Evolutionary conservation across 2,113 vertebrate species (phyloP).

Genomic region (Tautogolabrus adspersus): DNA sequence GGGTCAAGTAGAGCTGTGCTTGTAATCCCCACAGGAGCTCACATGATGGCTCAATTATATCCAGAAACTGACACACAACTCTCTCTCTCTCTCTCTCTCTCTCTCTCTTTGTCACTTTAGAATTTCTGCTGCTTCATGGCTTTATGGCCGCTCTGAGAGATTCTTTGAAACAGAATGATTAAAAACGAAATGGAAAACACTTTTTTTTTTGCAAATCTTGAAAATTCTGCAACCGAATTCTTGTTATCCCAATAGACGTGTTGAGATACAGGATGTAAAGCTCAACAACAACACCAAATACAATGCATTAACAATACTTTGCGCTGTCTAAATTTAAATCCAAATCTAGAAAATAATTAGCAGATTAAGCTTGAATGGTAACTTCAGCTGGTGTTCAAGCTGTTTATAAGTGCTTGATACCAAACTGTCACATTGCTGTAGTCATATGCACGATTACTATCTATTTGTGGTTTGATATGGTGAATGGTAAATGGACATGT

Average conservation of each 20-base stretch:
- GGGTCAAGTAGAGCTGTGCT: constrained; percentile 51
- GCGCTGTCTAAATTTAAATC: too few species aligned
- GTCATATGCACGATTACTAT: too few species aligned
- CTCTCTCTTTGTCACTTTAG: constrained; percentile 8
- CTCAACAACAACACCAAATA: too few species aligned
- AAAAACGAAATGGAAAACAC: background rate
- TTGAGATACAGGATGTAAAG: background rate
- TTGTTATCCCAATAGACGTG: background rate
- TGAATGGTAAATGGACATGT: too few species aligned
- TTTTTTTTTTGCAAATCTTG: background rate
- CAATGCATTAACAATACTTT: too few species aligned
- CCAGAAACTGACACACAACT: constrained; percentile 33
- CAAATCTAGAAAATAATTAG: too few species aligned
- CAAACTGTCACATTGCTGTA: too few species aligned
- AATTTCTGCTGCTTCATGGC: constrained; percentile 40
- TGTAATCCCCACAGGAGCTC: constrained; percentile 54
- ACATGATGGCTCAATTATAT: constrained; percentile 52
- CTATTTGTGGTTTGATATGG: too few species aligned
- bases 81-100: background rate
- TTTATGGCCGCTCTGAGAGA: constrained; percentile 21
- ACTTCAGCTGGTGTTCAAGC: too few species aligned
- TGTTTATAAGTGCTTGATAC: too few species aligned
- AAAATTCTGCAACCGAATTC: background rate
- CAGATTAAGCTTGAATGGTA: too few species aligned
- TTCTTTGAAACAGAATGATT: background rate